phyloP scores from a whole-genome alignment of 2,797 vertebrate species.

The Sparus aurata region DNA sequence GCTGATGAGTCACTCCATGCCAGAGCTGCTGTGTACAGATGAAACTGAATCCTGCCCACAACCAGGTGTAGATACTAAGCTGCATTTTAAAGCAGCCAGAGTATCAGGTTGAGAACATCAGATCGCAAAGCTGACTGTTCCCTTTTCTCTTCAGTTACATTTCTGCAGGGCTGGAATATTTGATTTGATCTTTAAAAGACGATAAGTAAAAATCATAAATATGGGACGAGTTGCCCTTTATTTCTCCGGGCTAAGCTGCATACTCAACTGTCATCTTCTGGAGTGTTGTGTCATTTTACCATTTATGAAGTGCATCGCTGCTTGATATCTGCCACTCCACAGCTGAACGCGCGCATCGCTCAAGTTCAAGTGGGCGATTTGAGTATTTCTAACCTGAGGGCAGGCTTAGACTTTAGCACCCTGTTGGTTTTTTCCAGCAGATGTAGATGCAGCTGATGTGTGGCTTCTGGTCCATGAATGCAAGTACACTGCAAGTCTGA shows the following conservation, averaged over 20 bases:
- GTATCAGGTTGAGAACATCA: slow-evolving; percentile 4
- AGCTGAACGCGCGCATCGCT: slow-evolving; percentile 19
- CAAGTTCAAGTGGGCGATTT: slow-evolving; percentile 27
- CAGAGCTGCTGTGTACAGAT: slow-evolving; percentile 23
- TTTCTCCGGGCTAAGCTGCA: background rate
- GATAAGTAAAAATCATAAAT: background rate
- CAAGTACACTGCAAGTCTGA: slow-evolving; percentile 63
- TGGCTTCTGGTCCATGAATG: slow-evolving; percentile 65
- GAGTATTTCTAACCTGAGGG: slow-evolving; percentile 37
- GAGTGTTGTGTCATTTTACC: background rate
- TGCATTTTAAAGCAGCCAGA: slow-evolving; percentile 76
- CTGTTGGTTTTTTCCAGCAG: slow-evolving; percentile 47
- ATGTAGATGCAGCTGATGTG: slow-evolving; percentile 75
- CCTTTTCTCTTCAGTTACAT: background rate
- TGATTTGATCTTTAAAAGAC: slow-evolving; percentile 13
- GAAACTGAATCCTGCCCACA: slow-evolving; percentile 49
- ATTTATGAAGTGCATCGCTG: slow-evolving; percentile 5
- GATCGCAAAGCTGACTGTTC: background rate
- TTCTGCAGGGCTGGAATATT: background rate
- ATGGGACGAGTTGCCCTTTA: background rate
- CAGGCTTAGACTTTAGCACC: slow-evolving; percentile 29
- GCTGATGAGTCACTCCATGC: slow-evolving; percentile 78
- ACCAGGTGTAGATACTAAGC: slow-evolving; percentile 87
- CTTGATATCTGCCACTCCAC: slow-evolving; percentile 17
- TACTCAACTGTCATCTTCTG: slow-evolving; percentile 12